Evolutionary conservation across 1,140 invertebrate species (phyloP).

Genomic region (Euwallacea similis): DNA sequence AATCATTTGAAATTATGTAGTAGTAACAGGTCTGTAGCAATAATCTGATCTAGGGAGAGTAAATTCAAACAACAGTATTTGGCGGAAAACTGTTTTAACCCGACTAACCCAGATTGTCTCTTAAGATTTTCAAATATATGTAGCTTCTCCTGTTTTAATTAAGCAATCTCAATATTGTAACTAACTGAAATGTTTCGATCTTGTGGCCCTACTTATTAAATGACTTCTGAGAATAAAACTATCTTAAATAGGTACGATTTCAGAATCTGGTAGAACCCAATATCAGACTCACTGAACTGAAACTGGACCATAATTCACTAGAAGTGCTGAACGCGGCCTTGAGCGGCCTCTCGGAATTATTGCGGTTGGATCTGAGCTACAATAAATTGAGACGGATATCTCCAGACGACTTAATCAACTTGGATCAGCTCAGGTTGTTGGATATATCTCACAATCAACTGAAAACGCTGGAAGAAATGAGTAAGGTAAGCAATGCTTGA

Average conservation of each 20-base stretch:
- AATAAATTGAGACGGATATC: constrained; percentile 71
- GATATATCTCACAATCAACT: constrained; percentile 78
- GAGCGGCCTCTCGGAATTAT: constrained; percentile 70
- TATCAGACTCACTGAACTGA: constrained; percentile 67
- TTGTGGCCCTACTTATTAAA: no score
- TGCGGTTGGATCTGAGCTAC: constrained; percentile 71
- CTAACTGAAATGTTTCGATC: no score
- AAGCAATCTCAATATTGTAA: no score
- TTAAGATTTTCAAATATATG: no score
- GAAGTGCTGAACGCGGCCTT: constrained; percentile 70
- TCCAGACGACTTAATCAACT: constrained; percentile 72
- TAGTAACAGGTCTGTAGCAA: no score
- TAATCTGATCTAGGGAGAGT: no score
- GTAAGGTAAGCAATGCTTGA: constrained; percentile 62
- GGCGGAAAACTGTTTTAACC: no score
- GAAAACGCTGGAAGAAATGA: constrained; percentile 74
- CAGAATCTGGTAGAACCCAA: constrained; percentile 75
- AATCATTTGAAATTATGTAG: no score
- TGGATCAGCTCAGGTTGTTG: constrained; percentile 69
- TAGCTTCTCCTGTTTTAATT: no score
- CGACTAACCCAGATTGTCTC: no score
- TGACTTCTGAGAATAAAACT: no score
- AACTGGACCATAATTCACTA: constrained; percentile 72
- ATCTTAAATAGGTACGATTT: constrained; percentile 17
- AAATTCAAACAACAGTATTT: no score